These are phyloP conservation scores for Neofelis nebulosa DNA, from an alignment of 2,113 vertebrate genomes.

Conservation along the genomic window DNA sequence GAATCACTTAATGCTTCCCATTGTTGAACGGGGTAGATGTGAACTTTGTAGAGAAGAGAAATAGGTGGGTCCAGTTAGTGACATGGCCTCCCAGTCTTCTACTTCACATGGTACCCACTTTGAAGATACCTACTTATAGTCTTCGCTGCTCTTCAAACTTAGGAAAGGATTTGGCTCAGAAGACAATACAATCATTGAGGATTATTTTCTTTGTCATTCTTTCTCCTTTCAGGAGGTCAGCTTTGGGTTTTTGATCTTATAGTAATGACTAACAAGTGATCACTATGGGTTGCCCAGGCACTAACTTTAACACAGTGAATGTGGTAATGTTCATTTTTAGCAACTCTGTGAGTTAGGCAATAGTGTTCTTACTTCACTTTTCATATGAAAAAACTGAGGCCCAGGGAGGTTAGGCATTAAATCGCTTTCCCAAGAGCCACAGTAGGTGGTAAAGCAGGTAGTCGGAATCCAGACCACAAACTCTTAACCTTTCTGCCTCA, in stretches of 20 bases:
- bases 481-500: neutral
- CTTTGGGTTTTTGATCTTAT: neutral
- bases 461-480: neutral
- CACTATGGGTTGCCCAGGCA: neutral
- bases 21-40: neutral
- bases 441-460: neutral
- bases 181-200: neutral
- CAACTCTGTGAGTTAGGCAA: neutral
- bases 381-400: neutral
- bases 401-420: neutral
- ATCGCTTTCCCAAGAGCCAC: neutral
- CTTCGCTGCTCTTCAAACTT: neutral
- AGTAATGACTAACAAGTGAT: neutral
- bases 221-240: neutral
- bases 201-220: slow-evolving; percentile 23
- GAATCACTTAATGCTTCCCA: neutral
- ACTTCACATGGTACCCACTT: neutral
- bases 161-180: neutral
- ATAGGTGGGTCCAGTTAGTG: neutral
- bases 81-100: neutral
- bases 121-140: neutral
- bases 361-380: neutral
- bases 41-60: neutral
- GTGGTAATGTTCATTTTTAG: neutral
- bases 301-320: neutral